Evolutionary conservation across 2,113 vertebrate species (phyloP), one percentile per base, ranked within the genome.

Genomic region (Pseudonaja textilis): DNA sequence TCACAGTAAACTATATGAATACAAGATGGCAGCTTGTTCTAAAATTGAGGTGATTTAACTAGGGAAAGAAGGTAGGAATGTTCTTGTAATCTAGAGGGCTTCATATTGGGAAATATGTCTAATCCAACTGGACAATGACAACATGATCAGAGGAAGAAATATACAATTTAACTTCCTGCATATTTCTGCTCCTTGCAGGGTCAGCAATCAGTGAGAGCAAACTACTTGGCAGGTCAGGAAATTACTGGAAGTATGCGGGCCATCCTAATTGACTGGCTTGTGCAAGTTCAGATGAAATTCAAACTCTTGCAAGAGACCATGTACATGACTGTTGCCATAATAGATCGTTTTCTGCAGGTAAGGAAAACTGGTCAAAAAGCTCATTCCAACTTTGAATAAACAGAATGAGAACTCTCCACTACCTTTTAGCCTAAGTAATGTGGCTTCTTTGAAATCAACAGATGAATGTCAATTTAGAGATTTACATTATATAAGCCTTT

Each of bases 261-360:
- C 29, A 97, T 98, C 54, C 97, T 99, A 5, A 94, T 99, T n/a
- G 98, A 99, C 96, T 99, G 98, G 99, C 97, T 99, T 0, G 98
- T 98, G 1, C 98, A 99, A 94, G 97, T 99, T 69, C 98, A 98
- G 25, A 89, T 98, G 0, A 98, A 98, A 90, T 98, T 99, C 85
- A 96, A 90, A 0, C 96, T 99, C 34, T 97, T 98, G 8, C 98
- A 98, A 93, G 99, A 99, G 92, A 99, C 98, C 0, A 98, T 99
- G 98, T 99, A 98, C 93, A 97, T 99, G 98, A 97, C 98, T 1
- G 98, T 98, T 25, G 97, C 97, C 23, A 97, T 99, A 89, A 98
- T 98, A 1, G 98, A 99, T 90, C 97, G 97, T 81, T 99, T 98
- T 94, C 97, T 99, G 95, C 98, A 99, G 98, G 98, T 99, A 93